Conservation (phyloP, 2,888 invertebrate genomes). For the Diarsia brunnea region DNA sequence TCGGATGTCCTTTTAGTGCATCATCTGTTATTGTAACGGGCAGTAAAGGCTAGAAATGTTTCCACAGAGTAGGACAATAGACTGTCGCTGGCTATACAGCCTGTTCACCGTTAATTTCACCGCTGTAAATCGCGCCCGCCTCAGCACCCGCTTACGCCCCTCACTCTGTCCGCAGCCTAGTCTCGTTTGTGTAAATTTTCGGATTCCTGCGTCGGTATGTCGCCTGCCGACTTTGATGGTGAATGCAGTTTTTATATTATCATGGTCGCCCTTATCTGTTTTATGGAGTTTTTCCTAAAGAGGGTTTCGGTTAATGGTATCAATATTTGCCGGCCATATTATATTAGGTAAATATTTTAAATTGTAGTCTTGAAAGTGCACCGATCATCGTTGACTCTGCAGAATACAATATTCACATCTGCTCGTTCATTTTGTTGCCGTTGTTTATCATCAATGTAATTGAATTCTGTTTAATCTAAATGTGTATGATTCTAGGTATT, state of each 20-base stretch:
- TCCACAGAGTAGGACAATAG: background rate
- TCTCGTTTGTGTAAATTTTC: slow-evolving; percentile 87
- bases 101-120: background rate
- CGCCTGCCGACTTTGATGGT: slow-evolving; percentile 66
- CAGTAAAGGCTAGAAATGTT: background rate
- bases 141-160: slow-evolving; percentile 7
- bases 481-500: too few relatives aligned
- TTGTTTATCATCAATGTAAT: background rate
- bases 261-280: slow-evolving; percentile 44
- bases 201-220: slow-evolving; percentile 76
- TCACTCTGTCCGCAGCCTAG: slow-evolving; percentile 65
- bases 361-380: background rate
- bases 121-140: background rate
- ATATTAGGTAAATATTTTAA: slow-evolving; percentile 3
- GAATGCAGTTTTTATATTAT: slow-evolving; percentile 54
- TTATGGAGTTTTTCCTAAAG: slow-evolving; percentile 51
- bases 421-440: background rate
- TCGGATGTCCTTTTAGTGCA: background rate
- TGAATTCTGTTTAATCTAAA: too few relatives aligned
- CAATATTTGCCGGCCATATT: slow-evolving; percentile 32
- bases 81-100: background rate
- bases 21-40: background rate
- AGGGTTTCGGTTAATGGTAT: slow-evolving; percentile 29
- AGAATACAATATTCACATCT: background rate
- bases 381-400: background rate